Percentiles rank a stretch among this genome's conserved stretches.
Evolutionary conservation across 2,113 vertebrate genomes (phyloP).

Genomic region (Hippocampus abdominalis): DNA sequence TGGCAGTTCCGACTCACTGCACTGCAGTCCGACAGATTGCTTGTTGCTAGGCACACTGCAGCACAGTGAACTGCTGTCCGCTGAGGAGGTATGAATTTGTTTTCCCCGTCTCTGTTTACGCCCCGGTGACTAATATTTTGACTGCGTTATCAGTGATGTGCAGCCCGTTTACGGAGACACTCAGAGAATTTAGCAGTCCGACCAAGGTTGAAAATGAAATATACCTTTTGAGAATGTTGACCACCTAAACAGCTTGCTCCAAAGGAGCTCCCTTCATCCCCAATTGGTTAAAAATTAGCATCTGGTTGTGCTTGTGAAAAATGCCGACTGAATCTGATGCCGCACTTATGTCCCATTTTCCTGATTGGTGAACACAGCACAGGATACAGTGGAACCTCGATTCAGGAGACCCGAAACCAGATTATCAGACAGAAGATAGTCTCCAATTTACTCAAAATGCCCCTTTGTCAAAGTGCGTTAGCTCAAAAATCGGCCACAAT

Average conservation of each 20-base stretch:
- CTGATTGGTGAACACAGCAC: not conserved
- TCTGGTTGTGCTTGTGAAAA: conserved; percentile 53
- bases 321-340: not conserved
- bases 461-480: too few species aligned
- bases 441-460: too few species aligned
- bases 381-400: not conserved
- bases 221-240: conserved; percentile 54
- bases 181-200: conserved; percentile 27
- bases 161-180: conserved; percentile 29
- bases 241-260: conserved; percentile 43
- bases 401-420: too few species aligned
- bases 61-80: conserved; percentile 51
- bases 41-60: conserved; percentile 65
- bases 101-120: conserved; percentile 14
- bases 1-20: conserved; percentile 65
- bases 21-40: conserved; percentile 59
- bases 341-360: not conserved
- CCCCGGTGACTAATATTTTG: conserved; percentile 28
- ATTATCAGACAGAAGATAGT: too few species aligned
- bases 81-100: conserved; percentile 41
- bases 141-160: conserved; percentile 32
- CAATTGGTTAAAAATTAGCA: conserved; percentile 46
- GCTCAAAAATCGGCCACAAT: too few species aligned
- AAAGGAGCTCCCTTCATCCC: conserved; percentile 25
- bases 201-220: conserved; percentile 48